phyloP scores from a whole-genome alignment of 2,797 vertebrate species.

The Syndactyla subalaris region DNA sequence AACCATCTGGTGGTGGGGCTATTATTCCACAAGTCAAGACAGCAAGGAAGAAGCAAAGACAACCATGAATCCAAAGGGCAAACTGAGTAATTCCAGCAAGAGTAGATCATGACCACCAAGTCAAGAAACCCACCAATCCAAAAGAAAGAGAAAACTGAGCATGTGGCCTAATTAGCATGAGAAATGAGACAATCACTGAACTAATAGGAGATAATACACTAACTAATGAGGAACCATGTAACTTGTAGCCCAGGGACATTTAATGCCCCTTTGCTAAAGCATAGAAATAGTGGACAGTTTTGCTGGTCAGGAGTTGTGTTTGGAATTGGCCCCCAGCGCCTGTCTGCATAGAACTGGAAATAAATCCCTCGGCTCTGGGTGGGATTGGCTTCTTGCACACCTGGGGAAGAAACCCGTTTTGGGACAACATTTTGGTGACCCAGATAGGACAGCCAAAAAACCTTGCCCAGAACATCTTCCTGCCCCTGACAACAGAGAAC shows the following conservation, averaged over 20 bases:
- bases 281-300: background rate
- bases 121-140: background rate
- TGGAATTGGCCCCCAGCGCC: background rate
- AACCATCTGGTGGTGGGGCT: too few species aligned
- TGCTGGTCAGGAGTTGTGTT: fast-evolving
- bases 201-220: background rate
- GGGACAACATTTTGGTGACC: background rate
- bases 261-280: background rate
- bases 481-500: background rate
- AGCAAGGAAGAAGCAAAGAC: background rate
- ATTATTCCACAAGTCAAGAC: background rate
- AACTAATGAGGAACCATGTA: background rate
- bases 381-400: background rate
- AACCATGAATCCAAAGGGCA: background rate
- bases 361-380: background rate
- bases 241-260: background rate
- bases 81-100: background rate
- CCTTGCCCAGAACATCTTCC: background rate
- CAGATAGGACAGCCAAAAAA: background rate
- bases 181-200: background rate
- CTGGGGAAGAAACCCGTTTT: background rate
- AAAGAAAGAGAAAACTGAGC: background rate
- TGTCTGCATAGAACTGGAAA: background rate
- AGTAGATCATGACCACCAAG: fast-evolving
- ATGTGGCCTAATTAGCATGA: background rate